Base-by-base conservation (phyloP, 1,140 invertebrate genomes). In the Ips nitidus region DNA sequence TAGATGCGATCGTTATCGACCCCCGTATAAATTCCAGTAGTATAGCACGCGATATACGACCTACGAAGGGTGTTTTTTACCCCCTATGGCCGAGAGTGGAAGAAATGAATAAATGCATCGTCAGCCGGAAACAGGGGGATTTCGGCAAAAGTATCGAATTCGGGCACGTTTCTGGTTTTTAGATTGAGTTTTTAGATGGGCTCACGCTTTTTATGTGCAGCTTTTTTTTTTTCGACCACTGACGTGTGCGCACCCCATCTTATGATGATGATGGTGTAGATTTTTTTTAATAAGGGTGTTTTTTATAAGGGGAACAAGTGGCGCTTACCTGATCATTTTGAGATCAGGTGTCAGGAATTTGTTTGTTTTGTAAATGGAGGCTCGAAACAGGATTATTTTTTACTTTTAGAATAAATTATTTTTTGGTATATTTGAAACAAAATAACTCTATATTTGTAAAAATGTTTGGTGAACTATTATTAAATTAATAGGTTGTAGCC, bases 71-170 rank as follows among this genome's bases (percentile, higher is more conserved):
- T 45, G 59, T 47, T 61, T 61, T 61, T 61, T 61, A 22, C 6
- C 59, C 41, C 42, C 4, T 43, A 36, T 22, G n/a, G n/a, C 39
- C 22, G 45, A 22, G 56, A 8, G 37, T 40, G 4, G 59, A 47
- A 47, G 59, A 39, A 47, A 47, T 45, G 41, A 47, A 61, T 61
- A 61, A 47, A 47, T 61, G 41, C 59, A 61, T 47, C 43, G 41
- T 43, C 59, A 61, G 43, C 41, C 59, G 59, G 59, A 61, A 61
- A 61, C 43, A 43, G 59, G 39, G 42, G 43, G 41, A 58, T 39
- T 4, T 7, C 5, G 4, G 2, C 2, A 4, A 47, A 61, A 47
- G 43, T 61, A 45, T 61, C 59, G 38, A 47, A 50, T 61, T 61
- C 8, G n/a, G 7, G 41, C 37, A 7, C 52, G 40, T 58, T 58